phyloP scores from a whole-genome alignment of 2,797 vertebrate species.

The Hydrophis major region DNA sequence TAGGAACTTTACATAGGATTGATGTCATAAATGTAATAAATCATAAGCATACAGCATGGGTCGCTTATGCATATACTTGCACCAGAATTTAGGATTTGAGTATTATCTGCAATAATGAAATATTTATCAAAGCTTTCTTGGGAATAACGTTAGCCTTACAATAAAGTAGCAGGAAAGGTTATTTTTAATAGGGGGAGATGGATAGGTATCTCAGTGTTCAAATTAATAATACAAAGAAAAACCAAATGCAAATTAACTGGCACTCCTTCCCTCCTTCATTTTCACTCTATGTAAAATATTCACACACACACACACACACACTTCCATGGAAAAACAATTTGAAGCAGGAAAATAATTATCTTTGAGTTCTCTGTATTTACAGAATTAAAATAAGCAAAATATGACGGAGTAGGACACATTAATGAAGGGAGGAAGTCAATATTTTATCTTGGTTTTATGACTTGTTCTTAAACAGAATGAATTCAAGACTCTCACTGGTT shows the following conservation, averaged over 20 bases:
- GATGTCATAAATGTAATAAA: not conserved
- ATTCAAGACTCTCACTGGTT: constrained; percentile 8
- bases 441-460: not conserved
- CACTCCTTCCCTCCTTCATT: not conserved
- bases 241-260: not conserved
- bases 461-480: not conserved
- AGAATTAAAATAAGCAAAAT: not conserved
- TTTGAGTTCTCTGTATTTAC: not conserved
- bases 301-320: not conserved
- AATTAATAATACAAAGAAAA: not conserved
- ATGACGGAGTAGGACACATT: not conserved
- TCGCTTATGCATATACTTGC: not conserved
- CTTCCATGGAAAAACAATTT: not conserved
- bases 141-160: not conserved
- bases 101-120: not conserved
- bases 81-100: not conserved
- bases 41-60: not conserved
- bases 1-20: not conserved
- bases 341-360: not conserved
- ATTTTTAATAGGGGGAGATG: not conserved
- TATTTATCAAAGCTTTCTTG: not conserved
- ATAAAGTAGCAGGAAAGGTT: not conserved
- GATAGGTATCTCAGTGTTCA: not conserved
- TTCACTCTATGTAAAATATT: not conserved
- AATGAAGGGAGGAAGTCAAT: not conserved